Conservation (phyloP, 2,888 invertebrate species). For the Candidula unifasciata region DNA sequence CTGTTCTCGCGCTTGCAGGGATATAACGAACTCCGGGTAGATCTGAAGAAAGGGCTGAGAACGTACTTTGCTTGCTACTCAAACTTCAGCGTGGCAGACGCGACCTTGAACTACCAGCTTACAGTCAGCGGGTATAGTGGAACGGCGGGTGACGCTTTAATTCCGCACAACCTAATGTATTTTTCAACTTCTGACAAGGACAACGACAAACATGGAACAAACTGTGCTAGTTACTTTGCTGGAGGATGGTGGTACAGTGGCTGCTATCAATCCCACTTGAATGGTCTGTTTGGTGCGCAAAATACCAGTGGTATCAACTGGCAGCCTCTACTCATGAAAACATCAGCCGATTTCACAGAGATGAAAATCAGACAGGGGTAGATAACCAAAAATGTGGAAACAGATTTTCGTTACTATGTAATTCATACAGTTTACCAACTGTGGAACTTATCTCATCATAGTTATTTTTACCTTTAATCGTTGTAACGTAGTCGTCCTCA, state of each 20-base stretch:
- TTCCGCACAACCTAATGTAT: neutral
- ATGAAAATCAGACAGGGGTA: slow-evolving; percentile 5
- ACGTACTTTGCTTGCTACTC: neutral
- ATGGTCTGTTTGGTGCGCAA: neutral
- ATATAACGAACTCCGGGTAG: too few species aligned
- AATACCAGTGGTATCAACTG: neutral
- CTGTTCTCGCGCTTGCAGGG: too few species aligned
- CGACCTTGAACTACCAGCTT: neutral
- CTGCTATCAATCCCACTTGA: neutral
- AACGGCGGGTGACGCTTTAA: neutral
- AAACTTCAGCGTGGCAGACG: neutral
- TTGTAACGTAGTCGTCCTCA: too few species aligned
- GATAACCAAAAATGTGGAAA: too few species aligned
- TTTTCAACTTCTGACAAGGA: neutral
- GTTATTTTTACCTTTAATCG: too few species aligned
- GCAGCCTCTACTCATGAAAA: neutral
- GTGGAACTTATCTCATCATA: too few species aligned
- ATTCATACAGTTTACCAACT: too few species aligned
- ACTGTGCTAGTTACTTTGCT: neutral
- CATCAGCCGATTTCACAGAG: neutral
- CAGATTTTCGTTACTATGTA: too few species aligned
- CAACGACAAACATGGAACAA: neutral
- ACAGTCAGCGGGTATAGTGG: neutral
- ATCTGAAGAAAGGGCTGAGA: neutral
- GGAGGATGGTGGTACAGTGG: slow-evolving; percentile 16